phyloP scores from a whole-genome alignment of 1,140 invertebrate genomes.

The Telenomus remus region DNA sequence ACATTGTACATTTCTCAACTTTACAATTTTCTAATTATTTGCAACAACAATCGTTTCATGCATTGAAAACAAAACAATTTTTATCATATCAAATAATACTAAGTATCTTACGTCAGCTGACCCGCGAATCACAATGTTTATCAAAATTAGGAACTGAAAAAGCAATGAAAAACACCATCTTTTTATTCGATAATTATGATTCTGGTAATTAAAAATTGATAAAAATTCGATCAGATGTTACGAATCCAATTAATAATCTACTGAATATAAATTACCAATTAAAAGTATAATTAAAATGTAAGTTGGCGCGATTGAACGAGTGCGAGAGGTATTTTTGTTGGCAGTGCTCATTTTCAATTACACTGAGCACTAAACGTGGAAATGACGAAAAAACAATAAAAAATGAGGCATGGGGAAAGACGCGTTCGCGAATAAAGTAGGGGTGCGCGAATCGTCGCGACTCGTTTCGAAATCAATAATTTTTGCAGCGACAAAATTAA shows the following conservation, averaged over 20 bases:
- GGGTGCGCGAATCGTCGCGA: neutral
- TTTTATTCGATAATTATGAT: conserved; percentile 46
- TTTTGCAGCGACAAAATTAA: conserved; percentile 40
- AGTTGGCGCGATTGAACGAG: conserved; percentile 44
- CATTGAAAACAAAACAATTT: too few relatives aligned
- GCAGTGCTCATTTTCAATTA: conserved; percentile 49
- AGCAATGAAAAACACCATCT: conserved; percentile 9
- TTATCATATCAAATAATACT: too few relatives aligned
- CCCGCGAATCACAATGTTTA: conserved; percentile 22
- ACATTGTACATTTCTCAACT: neutral
- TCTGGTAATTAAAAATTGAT: conserved; percentile 52
- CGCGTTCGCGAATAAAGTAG: neutral
- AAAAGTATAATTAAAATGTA: conserved; percentile 55
- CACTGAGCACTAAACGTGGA: conserved; percentile 24
- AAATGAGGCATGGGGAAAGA: neutral
- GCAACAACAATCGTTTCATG: conserved; percentile 27
- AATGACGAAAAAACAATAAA: conserved; percentile 23
- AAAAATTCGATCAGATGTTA: conserved; percentile 48
- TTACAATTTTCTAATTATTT: conserved; percentile 27
- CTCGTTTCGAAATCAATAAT: conserved; percentile 32
- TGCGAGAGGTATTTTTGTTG: conserved; percentile 35
- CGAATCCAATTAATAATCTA: conserved; percentile 55
- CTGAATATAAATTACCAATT: conserved; percentile 57
- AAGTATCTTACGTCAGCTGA: too few relatives aligned
- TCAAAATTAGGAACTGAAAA: conserved; percentile 49